These are phyloP conservation scores for Orcinus orca DNA, from an alignment of 2,113 vertebrate species.

Conservation along the genomic window DNA sequence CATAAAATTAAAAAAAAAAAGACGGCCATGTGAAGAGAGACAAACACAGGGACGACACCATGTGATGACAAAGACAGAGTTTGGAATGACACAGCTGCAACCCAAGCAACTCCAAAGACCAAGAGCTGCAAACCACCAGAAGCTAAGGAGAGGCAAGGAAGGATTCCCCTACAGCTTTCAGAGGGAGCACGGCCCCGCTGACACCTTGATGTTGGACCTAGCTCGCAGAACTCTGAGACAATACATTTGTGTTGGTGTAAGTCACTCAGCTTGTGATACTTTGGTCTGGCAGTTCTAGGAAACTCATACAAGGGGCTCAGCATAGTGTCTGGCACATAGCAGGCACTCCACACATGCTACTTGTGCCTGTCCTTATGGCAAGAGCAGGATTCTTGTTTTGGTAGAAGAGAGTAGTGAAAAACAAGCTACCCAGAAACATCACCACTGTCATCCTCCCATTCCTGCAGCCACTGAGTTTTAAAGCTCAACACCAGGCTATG, in stretches of 20 bases:
- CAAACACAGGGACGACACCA: neutral
- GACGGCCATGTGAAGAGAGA: neutral
- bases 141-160: neutral
- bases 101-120: neutral
- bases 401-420: neutral
- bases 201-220: neutral
- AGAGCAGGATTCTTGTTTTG: neutral
- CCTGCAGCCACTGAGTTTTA: neutral
- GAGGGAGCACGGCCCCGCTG: accelerated
- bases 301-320: neutral
- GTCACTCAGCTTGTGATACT: neutral
- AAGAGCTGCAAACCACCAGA: neutral
- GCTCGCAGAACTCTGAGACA: neutral
- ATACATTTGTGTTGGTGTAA: neutral
- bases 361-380: neutral
- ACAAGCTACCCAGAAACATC: neutral
- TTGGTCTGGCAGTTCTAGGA: too few species aligned
- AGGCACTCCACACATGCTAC: neutral
- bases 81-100: neutral
- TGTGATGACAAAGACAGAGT: neutral
- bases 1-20: neutral
- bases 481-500: neutral
- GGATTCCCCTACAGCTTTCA: neutral
- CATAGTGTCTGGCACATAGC: neutral
- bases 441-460: neutral